These are phyloP conservation scores for Sympetrum striolatum DNA, from an alignment of 2,888 invertebrate genomes.

Conservation along the genomic window DNA sequence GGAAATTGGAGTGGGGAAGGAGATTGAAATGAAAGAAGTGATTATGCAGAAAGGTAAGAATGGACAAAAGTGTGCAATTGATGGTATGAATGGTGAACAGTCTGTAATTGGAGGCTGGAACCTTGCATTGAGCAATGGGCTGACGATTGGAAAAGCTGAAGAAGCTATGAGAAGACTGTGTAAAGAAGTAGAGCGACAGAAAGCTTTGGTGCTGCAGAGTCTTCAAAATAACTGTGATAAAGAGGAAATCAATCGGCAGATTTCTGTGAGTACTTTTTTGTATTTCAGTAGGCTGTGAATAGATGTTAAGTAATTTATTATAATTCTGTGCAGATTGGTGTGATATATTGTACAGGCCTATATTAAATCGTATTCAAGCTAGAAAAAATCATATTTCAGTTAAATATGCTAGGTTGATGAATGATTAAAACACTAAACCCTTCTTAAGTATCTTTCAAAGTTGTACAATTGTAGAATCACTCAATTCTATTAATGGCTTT, in stretches of 20 bases:
- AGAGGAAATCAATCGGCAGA: slow-evolving; percentile 76
- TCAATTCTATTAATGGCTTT: too few species aligned
- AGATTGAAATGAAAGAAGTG: not conserved
- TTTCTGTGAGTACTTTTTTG: slow-evolving; percentile 63
- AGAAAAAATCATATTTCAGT: too few species aligned
- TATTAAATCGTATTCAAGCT: too few species aligned
- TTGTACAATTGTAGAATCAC: too few species aligned
- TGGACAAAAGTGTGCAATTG: not conserved
- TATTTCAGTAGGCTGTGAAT: not conserved
- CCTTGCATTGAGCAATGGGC: slow-evolving; percentile 55
- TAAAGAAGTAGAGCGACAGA: slow-evolving; percentile 76
- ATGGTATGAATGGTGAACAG: slow-evolving; percentile 54
- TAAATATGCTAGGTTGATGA: too few species aligned
- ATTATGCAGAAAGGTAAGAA: not conserved
- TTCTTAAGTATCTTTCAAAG: too few species aligned
- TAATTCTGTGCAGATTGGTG: too few species aligned
- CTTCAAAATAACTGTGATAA: slow-evolving; percentile 76
- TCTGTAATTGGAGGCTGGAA: slow-evolving; percentile 64
- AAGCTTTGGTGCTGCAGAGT: slow-evolving; percentile 79
- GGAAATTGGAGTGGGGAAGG: not conserved
- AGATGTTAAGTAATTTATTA: too few species aligned
- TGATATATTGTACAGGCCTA: too few species aligned
- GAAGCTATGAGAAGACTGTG: slow-evolving; percentile 72
- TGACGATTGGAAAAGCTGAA: not conserved
- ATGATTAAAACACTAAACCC: too few species aligned